Base-by-base conservation (phyloP, 2,888 invertebrate genomes). In the Antitype chi region DNA sequence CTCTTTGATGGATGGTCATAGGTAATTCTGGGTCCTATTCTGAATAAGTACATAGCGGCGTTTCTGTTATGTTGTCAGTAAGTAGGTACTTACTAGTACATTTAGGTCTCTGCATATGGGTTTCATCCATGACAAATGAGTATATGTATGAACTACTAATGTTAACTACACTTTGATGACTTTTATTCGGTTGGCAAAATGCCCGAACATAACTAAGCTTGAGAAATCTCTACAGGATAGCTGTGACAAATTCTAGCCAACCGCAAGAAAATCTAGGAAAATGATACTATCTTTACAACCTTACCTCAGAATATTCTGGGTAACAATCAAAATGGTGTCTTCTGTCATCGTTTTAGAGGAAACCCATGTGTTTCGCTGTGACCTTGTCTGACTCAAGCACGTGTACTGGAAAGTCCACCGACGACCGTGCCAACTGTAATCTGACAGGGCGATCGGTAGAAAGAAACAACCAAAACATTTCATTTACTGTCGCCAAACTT, bases 401-500 rank as follows among this genome's bases (percentile, higher is more conserved):
- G 63, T 74, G 75, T 66, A 25, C 75, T 85, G 88, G 89, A 87
- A 89, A 89, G 84, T 89, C 76, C 85, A 80, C 64, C 74, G 38
- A 43, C 66, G 57, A 71, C 59, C 47, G 76, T 88, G 89, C 88
- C 86, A 87, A 87, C 15, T 68, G 52, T 74, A 78, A 89, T 87
- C 87, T 25, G 62, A 38, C 71, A 66, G 62, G 53, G 28, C 57
- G 76, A 83, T 80, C 88, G 23, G 74, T 47, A 72, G 71, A 81
- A 83, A 79, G 70, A 73, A 87, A 87, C 74, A 68, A 76, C 80
- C 70, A 87, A 78, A 74, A 57, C 71, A 72, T 49, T 28, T 9
- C 15, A 32, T 66, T 70, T 32, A 13, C 49, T 15, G 53, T 63
- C 67, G 47, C 60, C 17, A 60, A 82, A 80, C 23, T 32, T 59